A percentile compares a stretch with the other conserved stretches of the same genome.
phyloP scores from a whole-genome alignment of 2,797 vertebrate species.

The Pangasius macronema region DNA sequence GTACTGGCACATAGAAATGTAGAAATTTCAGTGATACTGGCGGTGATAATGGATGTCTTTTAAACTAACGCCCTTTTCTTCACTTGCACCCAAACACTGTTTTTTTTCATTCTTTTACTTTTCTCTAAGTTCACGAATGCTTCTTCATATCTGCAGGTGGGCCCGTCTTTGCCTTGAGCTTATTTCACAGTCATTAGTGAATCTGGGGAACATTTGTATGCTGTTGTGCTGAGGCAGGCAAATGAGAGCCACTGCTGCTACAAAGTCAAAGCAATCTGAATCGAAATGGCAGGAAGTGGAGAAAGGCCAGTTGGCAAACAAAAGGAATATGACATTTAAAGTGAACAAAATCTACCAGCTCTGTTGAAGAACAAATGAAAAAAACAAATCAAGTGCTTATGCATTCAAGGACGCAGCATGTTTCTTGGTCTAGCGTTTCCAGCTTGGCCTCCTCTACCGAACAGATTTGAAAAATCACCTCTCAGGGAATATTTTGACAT shows the following conservation, averaged over 20 bases:
- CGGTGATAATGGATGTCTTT: not conserved
- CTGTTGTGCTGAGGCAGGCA: constrained; percentile 44
- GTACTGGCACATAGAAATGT: not conserved
- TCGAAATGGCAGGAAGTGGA: constrained; percentile 27
- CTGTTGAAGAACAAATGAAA: not conserved
- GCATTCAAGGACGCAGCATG: not conserved
- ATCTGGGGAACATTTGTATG: constrained; percentile 38
- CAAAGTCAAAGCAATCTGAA: constrained; percentile 42
- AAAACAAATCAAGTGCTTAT: not conserved
- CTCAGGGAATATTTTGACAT: constrained; percentile 46
- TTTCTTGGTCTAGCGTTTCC: not conserved
- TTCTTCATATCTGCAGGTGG: constrained; percentile 35
- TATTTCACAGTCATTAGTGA: constrained; percentile 52
- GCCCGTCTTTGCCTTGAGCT: constrained; percentile 37
- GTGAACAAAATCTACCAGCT: not conserved
- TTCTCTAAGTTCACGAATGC: not conserved
- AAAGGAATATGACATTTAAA: constrained; percentile 23
- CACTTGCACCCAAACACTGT: not conserved
- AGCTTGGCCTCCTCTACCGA: not conserved
- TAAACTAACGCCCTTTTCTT: not conserved
- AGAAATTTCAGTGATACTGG: not conserved
- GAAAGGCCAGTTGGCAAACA: constrained; percentile 24
- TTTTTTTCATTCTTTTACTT: constrained; percentile 15
- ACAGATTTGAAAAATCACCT: constrained; percentile 20
- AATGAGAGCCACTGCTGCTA: constrained; percentile 36